These are phyloP conservation scores for Vollenhovia emeryi DNA, from an alignment of 1,140 invertebrate genomes.

Conservation along the genomic window DNA sequence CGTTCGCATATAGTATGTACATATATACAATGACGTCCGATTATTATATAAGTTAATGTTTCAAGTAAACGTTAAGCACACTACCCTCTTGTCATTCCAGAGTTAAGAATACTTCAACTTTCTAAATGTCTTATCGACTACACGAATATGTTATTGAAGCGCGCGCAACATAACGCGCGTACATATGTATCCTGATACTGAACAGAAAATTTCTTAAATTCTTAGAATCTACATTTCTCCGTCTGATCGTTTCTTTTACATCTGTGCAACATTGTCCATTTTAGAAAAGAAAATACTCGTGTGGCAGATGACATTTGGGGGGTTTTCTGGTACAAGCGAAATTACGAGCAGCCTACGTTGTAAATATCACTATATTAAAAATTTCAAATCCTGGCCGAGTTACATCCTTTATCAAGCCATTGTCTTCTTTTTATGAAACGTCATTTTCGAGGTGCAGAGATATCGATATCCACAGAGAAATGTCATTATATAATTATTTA, in stretches of 20 bases:
- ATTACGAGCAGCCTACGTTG: conserved; percentile 46
- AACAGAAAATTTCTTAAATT: conserved; percentile 5
- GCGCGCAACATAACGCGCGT: background rate
- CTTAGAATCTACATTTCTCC: too few species aligned
- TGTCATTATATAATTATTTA: conserved; percentile 40
- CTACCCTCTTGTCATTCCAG: conserved; percentile 63
- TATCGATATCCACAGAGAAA: conserved; percentile 10
- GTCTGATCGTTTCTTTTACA: background rate
- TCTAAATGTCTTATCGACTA: conserved; percentile 28
- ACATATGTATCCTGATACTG: background rate
- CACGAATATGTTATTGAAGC: conserved; percentile 7
- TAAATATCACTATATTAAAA: conserved; percentile 68
- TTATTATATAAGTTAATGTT: conserved; percentile 67
- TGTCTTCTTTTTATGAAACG: conserved; percentile 44
- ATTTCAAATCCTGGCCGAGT: conserved; percentile 42
- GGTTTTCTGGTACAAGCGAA: conserved; percentile 25
- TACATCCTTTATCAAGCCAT: conserved; percentile 16
- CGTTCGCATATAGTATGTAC: conserved; percentile 78
- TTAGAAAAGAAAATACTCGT: conserved; percentile 9
- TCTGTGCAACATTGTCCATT: background rate
- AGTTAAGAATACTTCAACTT: conserved; percentile 35
- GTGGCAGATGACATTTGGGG: conserved; percentile 43
- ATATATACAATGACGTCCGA: conserved; percentile 75
- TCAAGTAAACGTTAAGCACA: conserved; percentile 57
- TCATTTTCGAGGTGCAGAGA: background rate